Percentiles rank a stretch among this genome's conserved stretches.
Evolutionary conservation across 2,888 invertebrate genomes (phyloP).

Genomic region (Luffia ferchaultella): DNA sequence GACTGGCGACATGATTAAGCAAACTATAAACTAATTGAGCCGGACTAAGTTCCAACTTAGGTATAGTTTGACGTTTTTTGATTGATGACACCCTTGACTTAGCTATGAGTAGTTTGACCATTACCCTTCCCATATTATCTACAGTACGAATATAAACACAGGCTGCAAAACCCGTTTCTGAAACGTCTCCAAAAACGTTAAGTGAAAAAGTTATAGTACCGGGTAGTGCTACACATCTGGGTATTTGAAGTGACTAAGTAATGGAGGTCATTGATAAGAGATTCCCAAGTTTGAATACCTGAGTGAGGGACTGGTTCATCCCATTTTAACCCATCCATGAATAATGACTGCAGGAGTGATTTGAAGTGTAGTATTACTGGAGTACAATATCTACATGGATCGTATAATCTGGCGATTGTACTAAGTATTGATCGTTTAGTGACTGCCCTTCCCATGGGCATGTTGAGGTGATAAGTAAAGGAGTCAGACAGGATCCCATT

Average conservation of each 20-base stretch:
- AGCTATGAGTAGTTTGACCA: slow-evolving; percentile 1
- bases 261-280: neutral
- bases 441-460: neutral
- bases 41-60: slow-evolving; percentile 1
- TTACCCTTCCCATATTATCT: neutral
- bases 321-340: neutral
- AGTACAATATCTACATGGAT: neutral
- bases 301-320: neutral
- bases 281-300: neutral
- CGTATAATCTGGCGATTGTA: neutral
- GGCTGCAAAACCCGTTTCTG: neutral
- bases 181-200: slow-evolving; percentile 2
- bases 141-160: slow-evolving; percentile 1
- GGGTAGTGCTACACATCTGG: neutral
- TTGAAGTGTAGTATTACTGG: slow-evolving; percentile 1
- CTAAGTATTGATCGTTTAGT: neutral
- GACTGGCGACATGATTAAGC: slow-evolving; percentile 1
- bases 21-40: neutral
- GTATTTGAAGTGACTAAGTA: neutral
- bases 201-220: neutral
- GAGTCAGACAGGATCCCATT: slow-evolving; percentile 7
- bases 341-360: neutral
- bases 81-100: slow-evolving; percentile 5
- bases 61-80: slow-evolving; percentile 4
- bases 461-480: slow-evolving; percentile 1